Base-by-base conservation (phyloP, 2,888 invertebrate species). In the Chymomyza caudatula region DNA sequence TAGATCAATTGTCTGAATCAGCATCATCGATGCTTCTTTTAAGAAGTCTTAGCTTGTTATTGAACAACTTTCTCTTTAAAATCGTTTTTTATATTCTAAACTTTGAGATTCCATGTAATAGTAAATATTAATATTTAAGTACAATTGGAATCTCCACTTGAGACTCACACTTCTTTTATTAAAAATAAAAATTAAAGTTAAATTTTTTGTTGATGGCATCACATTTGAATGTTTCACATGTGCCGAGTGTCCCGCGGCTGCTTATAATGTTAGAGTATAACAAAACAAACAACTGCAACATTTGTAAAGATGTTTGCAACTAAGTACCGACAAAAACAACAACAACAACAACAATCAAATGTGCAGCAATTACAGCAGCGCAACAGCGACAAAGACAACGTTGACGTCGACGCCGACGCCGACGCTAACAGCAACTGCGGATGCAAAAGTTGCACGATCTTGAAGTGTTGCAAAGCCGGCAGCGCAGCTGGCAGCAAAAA, bases 361-460 rank as follows among this genome's bases (percentile, higher is more conserved):
- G 20, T 19, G 22, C 53, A 63, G 77, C 73, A 85, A 77, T 74
- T 77, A 69, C 29, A 74, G 65, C 65, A 63, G 64, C 61, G 69
- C 72, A 60, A 49, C 63, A 49, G 55, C 25, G 13, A 15, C 25
- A 15, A 37, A 19, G 23, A 4, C 49, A 19, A 22, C 51, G 51
- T 22, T 20, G 19, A 47, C 65, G 55, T 17, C 53, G 63, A 67
- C 56, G 52, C 23, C 4, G 53, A 13, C 13, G 23, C 54, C 25
- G 29, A 37, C 25, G 22, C 22, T 20, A 51, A 52, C 65, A 55
- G 56, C 54, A 61, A 71, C 80, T 74, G 79, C 78, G 75, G 83
- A 77, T 79, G 83, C 82, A 78, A 73, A 22, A 56, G 57, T 67
- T 56, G 42, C 37, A 51, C 37, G 56, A 23, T 22, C 20, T 23